Evolutionary conservation across 2,888 invertebrate species (phyloP).

Genomic region (Oasisia sp.): DNA sequence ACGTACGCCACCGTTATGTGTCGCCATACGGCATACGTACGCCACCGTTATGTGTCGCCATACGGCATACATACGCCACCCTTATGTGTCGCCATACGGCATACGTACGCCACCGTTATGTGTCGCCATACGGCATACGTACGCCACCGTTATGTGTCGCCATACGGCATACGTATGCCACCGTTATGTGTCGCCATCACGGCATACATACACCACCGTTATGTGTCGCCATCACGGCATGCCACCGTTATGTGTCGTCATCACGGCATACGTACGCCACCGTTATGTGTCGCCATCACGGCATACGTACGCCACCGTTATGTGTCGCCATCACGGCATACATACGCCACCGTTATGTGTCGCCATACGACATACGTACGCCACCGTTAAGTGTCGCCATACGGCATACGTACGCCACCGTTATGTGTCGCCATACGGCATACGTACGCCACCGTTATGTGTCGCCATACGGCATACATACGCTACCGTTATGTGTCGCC

Average conservation of each 20-base stretch:
- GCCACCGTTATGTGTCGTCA: neutral
- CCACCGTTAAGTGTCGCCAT: neutral
- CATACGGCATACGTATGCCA: neutral
- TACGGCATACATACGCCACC: neutral
- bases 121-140: no score
- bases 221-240: no score
- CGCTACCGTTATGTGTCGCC: neutral
- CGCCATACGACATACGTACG: no score
- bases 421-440: no score
- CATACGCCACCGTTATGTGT: neutral
- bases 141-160: neutral
- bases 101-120: neutral
- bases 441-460: neutral
- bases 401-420: neutral
- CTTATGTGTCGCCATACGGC: neutral
- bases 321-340: neutral
- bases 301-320: neutral
- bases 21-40: no score
- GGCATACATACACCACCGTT: neutral
- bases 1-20: neutral
- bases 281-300: no score
- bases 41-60: neutral
- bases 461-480: neutral
- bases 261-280: neutral
- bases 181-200: neutral